Base-by-base conservation (phyloP, 2,888 invertebrate genomes). In the Panopea generosa region DNA sequence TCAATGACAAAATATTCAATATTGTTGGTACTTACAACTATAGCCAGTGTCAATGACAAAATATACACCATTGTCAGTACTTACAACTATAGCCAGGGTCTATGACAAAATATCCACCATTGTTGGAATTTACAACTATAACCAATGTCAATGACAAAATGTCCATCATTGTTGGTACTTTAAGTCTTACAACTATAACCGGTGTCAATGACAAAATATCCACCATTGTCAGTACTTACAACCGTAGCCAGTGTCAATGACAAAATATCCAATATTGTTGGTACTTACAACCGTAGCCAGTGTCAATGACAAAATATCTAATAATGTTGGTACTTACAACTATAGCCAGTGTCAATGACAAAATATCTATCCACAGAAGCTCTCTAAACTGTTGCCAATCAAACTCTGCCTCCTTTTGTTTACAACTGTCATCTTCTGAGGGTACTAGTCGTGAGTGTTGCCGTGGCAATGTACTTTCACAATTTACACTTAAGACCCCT, bases 61-160 rank as follows among this genome's bases (percentile, higher is more conserved):
- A 96, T 93, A 91, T 97, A 96, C 26, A 96, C 96, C 89, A n/a
- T n/a, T n/a, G n/a, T n/a, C n/a, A 47, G 40, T 47, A 94, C 95
- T 95, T 93, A 97, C 97, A 87, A 94, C 94, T 87, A 97, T 94
- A 70, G 98, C 97, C 66, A 95, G 95, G 6, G 95, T 88, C 62
- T 98, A 94, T 81, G 96, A 95, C 94, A 95, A 95, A 74, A 96
- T 93, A 91, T 97, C 96, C 26, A 96, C 96, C 89, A n/a, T n/a
- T n/a, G n/a, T n/a, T n/a, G n/a, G n/a, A n/a, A 33, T 11, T 33
- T 33, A 33, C 33, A 4, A 33, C 33, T 33, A 33, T 11, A 11
- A 33, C 33, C 33, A 33, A 7, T 33, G 33, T 7, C 33, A 33
- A 33, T 33, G 33, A 33, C 33, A 33, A 33, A 7, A 33, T 33